Evolutionary conservation across 2,797 vertebrate species (phyloP), one percentile per base, ranked within the genome.

Genomic region (Esox masquinongy): DNA sequence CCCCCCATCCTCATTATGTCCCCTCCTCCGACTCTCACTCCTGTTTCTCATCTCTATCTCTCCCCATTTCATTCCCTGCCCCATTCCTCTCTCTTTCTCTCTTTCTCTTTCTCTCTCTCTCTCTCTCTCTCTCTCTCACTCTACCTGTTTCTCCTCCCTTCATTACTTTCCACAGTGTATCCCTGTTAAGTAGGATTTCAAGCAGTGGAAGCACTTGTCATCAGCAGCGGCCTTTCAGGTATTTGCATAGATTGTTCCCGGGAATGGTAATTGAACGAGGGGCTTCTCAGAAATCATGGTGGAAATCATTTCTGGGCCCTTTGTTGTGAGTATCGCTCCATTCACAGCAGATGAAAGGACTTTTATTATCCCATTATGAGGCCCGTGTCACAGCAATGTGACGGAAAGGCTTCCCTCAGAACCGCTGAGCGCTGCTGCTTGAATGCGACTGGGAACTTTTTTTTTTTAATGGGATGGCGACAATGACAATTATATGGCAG

Each of bases 351-450:
- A 89, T 90, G 79, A 89, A 93, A 91, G 81, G 70, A 56, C 34
- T 83, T 93, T 91, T 89, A 92, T 93, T 90, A 90, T 93, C 88
- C 86, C 77, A 88, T 93, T 93, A 92, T 82, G 75, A 79, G 72
- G 78, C 80, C 75, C 61, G 26, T 86, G 90, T 90, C 69, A 81
- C 69, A 50, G 83, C 73, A 82, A 88, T 59, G 77, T 75, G 81
- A 83, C 68, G 74, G 79, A 86, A 71, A 85, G 70, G 50, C 70
- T 82, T 82, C 74, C 59, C 79, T 82, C 72, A 78, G 74, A 82
- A 78, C 63, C 4, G 80, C 70, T 76, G 71, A 79, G 79, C 84
- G 90, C 89, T 84, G 82, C 78, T 63, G 76, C 84, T 87, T 79
- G 84, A 89, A 86, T 77, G 9, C 19, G n/a, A 59, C 19, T 1